These are phyloP conservation scores for Calyptommatus sinebrachiatus DNA, from an alignment of 2,113 vertebrate species.

Conservation along the genomic window DNA sequence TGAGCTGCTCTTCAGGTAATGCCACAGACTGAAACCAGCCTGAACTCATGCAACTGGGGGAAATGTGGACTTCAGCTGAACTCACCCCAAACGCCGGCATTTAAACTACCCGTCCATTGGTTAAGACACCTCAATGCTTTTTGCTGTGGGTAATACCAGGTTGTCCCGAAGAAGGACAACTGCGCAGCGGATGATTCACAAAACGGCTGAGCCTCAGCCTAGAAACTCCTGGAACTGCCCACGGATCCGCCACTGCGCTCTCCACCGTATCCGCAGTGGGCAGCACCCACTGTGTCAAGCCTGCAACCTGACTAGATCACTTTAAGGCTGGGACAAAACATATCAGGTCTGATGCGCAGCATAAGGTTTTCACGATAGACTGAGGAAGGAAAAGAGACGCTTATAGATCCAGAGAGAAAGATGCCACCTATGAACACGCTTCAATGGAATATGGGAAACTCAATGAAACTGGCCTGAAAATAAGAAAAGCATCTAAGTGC, in stretches of 20 bases:
- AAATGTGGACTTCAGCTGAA: neutral
- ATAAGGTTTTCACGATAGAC: neutral
- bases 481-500: slow-evolving; percentile 24
- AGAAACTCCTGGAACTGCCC: no score
- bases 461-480: neutral
- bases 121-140: no score
- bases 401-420: slow-evolving; percentile 19
- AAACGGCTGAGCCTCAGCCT: neutral
- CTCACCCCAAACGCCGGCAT: neutral
- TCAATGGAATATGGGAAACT: neutral
- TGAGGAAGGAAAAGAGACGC: slow-evolving; percentile 9
- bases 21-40: neutral
- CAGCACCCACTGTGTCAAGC: neutral
- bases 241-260: no score
- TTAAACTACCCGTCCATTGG: no score
- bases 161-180: neutral
- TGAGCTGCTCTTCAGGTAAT: neutral
- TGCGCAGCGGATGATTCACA: no score
- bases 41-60: no score
- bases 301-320: neutral
- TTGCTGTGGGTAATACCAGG: neutral
- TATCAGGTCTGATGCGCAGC: neutral
- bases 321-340: neutral
- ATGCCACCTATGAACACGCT: neutral
- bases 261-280: neutral